Conservation (phyloP, 2,888 invertebrate species). For the Hemithea aestivaria region DNA sequence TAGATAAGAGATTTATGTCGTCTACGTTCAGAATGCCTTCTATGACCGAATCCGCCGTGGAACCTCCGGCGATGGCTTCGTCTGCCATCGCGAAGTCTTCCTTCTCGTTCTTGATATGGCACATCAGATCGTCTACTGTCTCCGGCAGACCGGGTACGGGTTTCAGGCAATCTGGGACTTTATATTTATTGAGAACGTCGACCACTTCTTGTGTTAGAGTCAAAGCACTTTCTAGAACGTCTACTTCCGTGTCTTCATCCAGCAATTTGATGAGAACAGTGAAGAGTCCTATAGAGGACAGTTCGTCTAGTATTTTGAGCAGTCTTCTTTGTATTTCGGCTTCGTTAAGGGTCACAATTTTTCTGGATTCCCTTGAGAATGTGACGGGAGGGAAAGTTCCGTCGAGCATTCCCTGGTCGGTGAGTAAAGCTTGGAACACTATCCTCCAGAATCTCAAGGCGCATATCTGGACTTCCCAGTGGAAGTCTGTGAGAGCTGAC, state of each 20-base stretch:
- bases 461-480: slow-evolving; percentile 89
- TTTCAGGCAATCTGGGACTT: slow-evolving; percentile 58
- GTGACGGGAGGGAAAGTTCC: slow-evolving; percentile 88
- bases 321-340: slow-evolving; percentile 82
- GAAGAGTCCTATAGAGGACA: slow-evolving; percentile 84
- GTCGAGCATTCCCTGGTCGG: slow-evolving; percentile 91
- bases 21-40: slow-evolving; percentile 82
- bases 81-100: slow-evolving; percentile 35
- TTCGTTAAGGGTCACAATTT: slow-evolving; percentile 86
- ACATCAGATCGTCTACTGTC: slow-evolving; percentile 44
- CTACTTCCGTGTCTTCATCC: slow-evolving; percentile 84
- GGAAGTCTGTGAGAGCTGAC: slow-evolving; percentile 84
- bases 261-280: slow-evolving; percentile 83
- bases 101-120: slow-evolving; percentile 40
- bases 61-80: slow-evolving; percentile 18
- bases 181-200: slow-evolving; percentile 77
- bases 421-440: slow-evolving; percentile 81
- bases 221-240: slow-evolving; percentile 82
- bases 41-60: slow-evolving; percentile 75
- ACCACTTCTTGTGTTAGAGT: slow-evolving; percentile 74
- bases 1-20: slow-evolving; percentile 81
- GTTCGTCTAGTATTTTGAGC: slow-evolving; percentile 81
- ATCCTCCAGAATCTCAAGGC: slow-evolving; percentile 86
- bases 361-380: slow-evolving; percentile 87
- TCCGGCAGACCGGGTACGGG: slow-evolving; percentile 41